Percentiles rank a stretch among this genome's conserved stretches.
Conservation (phyloP, 1,140 invertebrate genomes). For the Radopholus similis region DNA sequence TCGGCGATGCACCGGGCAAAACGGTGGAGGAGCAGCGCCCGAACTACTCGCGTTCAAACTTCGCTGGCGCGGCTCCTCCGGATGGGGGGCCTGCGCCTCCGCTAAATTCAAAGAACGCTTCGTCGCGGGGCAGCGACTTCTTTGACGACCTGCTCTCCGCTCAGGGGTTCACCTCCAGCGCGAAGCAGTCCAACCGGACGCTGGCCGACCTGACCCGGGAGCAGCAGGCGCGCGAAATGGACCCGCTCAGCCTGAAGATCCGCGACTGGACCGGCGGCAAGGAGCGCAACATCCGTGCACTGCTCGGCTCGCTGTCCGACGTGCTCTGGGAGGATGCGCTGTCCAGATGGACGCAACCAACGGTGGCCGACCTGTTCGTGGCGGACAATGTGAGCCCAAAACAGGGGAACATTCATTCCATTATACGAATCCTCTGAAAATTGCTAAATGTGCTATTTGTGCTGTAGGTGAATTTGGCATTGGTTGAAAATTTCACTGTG, state of each 20-base stretch:
- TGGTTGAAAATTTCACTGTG: not conserved
- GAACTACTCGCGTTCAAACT: not conserved
- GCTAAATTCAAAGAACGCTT: too few relatives aligned
- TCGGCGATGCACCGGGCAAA: too few relatives aligned
- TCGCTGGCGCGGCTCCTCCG: not conserved
- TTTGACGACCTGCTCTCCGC: conserved; percentile 50
- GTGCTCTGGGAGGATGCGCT: conserved; percentile 84
- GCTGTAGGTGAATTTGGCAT: not conserved
- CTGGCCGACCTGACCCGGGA: conserved; percentile 44
- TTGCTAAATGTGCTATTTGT: not conserved
- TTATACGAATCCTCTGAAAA: not conserved
- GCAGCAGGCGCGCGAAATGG: conserved; percentile 42
- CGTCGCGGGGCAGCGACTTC: not conserved
- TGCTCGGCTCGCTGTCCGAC: conserved; percentile 86
- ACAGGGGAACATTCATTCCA: conserved; percentile 65
- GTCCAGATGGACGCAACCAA: conserved; percentile 77
- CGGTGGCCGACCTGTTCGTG: conserved; percentile 87
- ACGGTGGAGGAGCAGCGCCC: too few relatives aligned
- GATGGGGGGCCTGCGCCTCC: not conserved
- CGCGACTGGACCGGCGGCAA: conserved; percentile 86
- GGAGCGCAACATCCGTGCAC: conserved; percentile 86
- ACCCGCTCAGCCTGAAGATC: conserved; percentile 62
- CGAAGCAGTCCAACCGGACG: conserved; percentile 36
- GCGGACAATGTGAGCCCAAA: conserved; percentile 67
- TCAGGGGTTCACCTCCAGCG: conserved; percentile 44